Evolutionary conservation across 2,888 invertebrate species (phyloP).

Genomic region (Harmothoe impar): DNA sequence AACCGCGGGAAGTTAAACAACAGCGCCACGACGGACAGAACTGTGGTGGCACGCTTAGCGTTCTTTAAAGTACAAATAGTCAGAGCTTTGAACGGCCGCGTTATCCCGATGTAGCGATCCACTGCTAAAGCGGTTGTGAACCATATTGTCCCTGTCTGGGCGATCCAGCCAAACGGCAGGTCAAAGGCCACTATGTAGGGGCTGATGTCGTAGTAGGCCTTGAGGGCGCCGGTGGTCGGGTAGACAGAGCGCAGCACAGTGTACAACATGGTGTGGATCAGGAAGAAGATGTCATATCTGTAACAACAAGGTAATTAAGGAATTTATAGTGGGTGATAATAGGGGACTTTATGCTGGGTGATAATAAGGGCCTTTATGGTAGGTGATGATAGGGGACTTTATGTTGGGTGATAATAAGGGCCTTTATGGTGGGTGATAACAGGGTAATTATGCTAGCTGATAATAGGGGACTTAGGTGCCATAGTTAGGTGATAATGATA

Average conservation of each 20-base stretch:
- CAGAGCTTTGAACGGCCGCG: slow-evolving; percentile 63
- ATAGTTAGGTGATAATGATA: no score
- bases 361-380: no score
- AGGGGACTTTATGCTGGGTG: no score
- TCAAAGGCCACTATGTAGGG: slow-evolving; percentile 65
- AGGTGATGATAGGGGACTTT: no score
- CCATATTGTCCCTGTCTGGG: slow-evolving; percentile 67
- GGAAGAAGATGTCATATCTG: slow-evolving; percentile 62
- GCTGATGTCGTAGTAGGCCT: slow-evolving; percentile 43
- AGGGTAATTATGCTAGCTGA: no score
- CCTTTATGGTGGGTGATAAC: no score
- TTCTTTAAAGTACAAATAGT: slow-evolving; percentile 58
- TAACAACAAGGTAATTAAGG: no score
- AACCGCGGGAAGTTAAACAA: slow-evolving; percentile 66
- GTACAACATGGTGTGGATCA: slow-evolving; percentile 62
- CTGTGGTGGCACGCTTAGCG: background rate
- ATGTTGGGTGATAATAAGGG: no score
- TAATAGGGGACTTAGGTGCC: no score
- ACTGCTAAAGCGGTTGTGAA: slow-evolving; percentile 61
- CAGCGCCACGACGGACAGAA: slow-evolving; percentile 43
- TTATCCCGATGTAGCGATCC: slow-evolving; percentile 64
- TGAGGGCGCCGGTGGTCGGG: slow-evolving; percentile 59
- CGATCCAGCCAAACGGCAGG: slow-evolving; percentile 66
- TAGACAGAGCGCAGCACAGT: slow-evolving; percentile 63
- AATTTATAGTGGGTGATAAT: no score